A percentile compares a stretch with the other conserved stretches of the same genome.
Conservation (phyloP, 92 coral and sea anemone species). For the Anthopleura xanthogrammica region DNA sequence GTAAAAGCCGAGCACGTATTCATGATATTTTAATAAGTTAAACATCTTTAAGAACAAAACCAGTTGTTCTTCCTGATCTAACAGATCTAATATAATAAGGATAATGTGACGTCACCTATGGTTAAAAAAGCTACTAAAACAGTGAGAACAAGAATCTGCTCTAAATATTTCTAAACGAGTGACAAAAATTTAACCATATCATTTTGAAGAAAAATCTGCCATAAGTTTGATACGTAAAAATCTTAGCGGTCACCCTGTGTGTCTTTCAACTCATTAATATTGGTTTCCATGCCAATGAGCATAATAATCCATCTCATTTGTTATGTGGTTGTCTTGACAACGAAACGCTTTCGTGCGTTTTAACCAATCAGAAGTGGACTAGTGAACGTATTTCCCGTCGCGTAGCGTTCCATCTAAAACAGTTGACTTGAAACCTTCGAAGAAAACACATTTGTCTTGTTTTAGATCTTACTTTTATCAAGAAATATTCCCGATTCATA, state of each 20-base stretch:
- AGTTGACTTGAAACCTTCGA: slow-evolving; percentile 27
- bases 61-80: too few species aligned
- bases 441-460: neutral
- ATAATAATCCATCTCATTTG: slow-evolving; percentile 1
- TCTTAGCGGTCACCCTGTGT: slow-evolving; percentile 19
- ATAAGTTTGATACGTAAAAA: too few species aligned
- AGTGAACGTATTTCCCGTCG: slow-evolving; percentile 43
- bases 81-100: too few species aligned
- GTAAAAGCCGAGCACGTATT: too few species aligned
- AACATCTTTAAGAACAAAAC: too few species aligned
- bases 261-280: neutral
- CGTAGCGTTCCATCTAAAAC: slow-evolving; percentile 42
- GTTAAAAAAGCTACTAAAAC: too few species aligned
- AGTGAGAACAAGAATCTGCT: too few species aligned
- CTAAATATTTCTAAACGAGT: too few species aligned
- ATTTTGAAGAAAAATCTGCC: too few species aligned
- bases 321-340: slow-evolving; percentile 40
- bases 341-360: slow-evolving; percentile 11
- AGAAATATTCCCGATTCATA: neutral
- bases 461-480: neutral
- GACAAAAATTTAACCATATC: too few species aligned
- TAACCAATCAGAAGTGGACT: slow-evolving; percentile 46
- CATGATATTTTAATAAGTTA: too few species aligned
- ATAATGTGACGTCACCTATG: too few species aligned
- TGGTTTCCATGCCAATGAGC: slow-evolving; percentile 30